Base-by-base conservation (phyloP, 1,140 invertebrate genomes). In the Drosophila kepulauana region DNA sequence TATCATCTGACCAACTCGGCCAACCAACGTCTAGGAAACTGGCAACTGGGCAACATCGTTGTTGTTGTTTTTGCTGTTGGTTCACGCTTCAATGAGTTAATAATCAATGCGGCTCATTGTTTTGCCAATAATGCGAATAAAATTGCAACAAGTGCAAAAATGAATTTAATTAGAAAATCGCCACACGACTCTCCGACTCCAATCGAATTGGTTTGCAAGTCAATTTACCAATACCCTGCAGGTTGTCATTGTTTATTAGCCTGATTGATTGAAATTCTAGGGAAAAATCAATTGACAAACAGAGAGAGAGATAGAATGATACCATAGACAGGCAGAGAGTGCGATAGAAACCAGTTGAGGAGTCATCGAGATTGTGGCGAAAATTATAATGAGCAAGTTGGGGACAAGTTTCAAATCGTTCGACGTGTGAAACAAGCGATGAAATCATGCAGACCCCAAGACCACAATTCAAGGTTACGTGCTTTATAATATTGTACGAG, bases 311-410 rank as follows among this genome's bases (percentile, higher is more conserved):
- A 15, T 35, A 58, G 3, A 20, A 54, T 15, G 28, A 59, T 16
- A n/a, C 20, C 20, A 25, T 25, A 25, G 20, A 25, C 3, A 25
- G 20, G 20, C 3, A 25, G 20, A 25, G 3, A 35, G 28, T n/a
- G 56, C 1, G 43, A 41, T 13, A 56, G 11, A 78, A 87, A 87
- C 84, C 82, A 66, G 82, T 88, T 87, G 78, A 48, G 70, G 75
- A 87, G 62, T 88, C 82, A 88, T 88, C 76, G 68, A 63, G 38
- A 58, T 82, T 82, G 82, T 79, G 84, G 72, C 76, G 54, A 88
- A 87, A 79, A 88, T 87, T 76, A 77, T 87, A 82, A 87, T 87
- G 84, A 79, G 84, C 82, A 51, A 71, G 56, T 63, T 51, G 79
- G 58, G 64, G 82, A 86, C 79, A 87, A 82, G 71, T 75, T 86